Base-by-base conservation (phyloP, 2,888 invertebrate genomes). In the Muschampia plurimacula region DNA sequence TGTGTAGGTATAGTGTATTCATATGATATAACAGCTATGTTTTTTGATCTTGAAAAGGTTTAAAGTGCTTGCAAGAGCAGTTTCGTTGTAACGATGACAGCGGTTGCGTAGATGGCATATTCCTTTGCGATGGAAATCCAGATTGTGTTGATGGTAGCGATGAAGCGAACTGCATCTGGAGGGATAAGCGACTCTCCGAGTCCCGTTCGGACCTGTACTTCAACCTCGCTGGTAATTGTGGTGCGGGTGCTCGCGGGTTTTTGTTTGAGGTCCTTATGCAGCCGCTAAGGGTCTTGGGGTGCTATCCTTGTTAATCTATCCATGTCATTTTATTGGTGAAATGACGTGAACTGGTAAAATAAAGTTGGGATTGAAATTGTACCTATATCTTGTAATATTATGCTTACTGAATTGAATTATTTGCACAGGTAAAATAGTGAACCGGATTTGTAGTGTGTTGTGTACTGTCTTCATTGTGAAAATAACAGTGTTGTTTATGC, bases 131-230 rank as follows among this genome's bases (percentile, higher is more conserved):
- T 86, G 94, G 94, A 80, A 82, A 83, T 81, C 83, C 84, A 79
- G 95, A 96, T 87, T 97, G 97, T 91, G 86, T 82, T 78, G 96
- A 96, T 86, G 87, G 91, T 84, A 96, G 95, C 81, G 96, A 96
- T 86, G 96, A 96, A 87, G 87, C 89, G 80, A 90, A 93, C 88
- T 96, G 96, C 88, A 85, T 95, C 84, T 88, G 88, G 83, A 86
- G 89, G 84, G 87, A 91, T 83, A 95, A 95, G 80, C 89, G 87
- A 71, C 81, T 83, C 75, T 81, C 83, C 73, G 79, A 77, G 62
- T 73, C 74, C 39, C 67, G 59, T 65, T 69, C 77, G 77, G 55
- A 66, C 60, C 32, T 52, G 60, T 52, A 52, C 71, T 52, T 57
- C 79, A 77, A 77, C 75, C 74, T 75, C 77, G 76, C 80, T 77